These are phyloP conservation scores for Diorhabda sublineata DNA, from an alignment of 1,140 invertebrate genomes.

Conservation along the genomic window DNA sequence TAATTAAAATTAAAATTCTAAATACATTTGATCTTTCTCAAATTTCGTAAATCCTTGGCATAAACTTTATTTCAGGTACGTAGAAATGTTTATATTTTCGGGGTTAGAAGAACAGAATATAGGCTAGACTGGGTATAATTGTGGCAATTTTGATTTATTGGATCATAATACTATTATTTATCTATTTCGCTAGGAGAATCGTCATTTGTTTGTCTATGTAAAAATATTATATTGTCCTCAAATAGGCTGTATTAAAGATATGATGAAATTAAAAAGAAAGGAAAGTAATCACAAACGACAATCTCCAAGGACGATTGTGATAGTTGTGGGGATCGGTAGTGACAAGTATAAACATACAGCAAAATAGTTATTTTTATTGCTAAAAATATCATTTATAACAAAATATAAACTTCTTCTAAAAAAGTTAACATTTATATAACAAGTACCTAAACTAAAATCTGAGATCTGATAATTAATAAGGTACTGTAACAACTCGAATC, in stretches of 20 bases:
- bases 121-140: constrained; percentile 10
- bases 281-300: constrained; percentile 3
- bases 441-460: neutral
- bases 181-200: neutral
- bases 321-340: neutral
- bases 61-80: no score
- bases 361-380: neutral
- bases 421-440: neutral
- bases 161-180: neutral
- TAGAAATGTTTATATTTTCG: no score
- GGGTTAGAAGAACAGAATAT: neutral
- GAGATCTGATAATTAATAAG: no score
- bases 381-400: neutral
- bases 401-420: neutral
- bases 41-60: no score
- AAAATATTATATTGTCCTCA: neutral
- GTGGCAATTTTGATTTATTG: neutral
- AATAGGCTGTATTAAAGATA: neutral
- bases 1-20: no score
- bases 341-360: neutral
- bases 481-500: no score
- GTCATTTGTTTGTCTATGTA: neutral
- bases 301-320: constrained; percentile 1
- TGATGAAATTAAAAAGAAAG: neutral
- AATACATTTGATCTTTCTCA: no score